Base-by-base conservation (phyloP, 2,113 vertebrate genomes). In the Saccopteryx leptura region DNA sequence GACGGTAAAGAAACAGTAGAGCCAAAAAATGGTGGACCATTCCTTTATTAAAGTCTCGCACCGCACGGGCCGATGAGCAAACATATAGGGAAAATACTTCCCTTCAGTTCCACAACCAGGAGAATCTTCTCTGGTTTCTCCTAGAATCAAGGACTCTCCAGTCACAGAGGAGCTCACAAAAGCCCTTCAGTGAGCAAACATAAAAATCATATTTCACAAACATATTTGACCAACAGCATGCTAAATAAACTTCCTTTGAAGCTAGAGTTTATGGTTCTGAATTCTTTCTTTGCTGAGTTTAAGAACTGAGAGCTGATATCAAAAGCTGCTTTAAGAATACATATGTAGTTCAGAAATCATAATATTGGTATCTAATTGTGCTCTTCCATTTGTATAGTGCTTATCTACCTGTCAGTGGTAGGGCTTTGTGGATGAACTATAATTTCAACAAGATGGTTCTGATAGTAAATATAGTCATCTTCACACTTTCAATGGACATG, bases 371-470 rank as follows among this genome's bases (percentile, higher is more conserved):
- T 23, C 24, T 94, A 79, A 39, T 26, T 88, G 46, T 18, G 56
- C 7, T 69, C 66, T 95, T 86, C 18, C 9, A 39, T 91, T 96
- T 85, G 15, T 60, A 69, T 8, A 65, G 48, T n/a, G 66, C 60
- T 85, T 76, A 66, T 50, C 89, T 91, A 54, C 46, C 39, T 50
- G 2, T 93, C 89, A 85, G 19, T 23, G 24, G 19, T 74, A 86
- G n/a, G 26, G 39, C 58, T 83, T 28, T 26, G 75, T 19, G 82
- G 54, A 95, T 82, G 92, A 97, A 93, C 75, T 94, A 4, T 12
- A 87, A 23, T 17, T 54, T 15, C 80, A 90, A 88, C 28, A 50
- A 93, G 90, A 94, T 18, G 12, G 52, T 48, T 90, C 39, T 23
- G 3, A 88, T 78, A 87, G 23, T 31, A 95, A 93, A 72, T 86